Evolutionary conservation across 2,888 invertebrate genomes (phyloP).

Genomic region (Tenthredo livida): DNA sequence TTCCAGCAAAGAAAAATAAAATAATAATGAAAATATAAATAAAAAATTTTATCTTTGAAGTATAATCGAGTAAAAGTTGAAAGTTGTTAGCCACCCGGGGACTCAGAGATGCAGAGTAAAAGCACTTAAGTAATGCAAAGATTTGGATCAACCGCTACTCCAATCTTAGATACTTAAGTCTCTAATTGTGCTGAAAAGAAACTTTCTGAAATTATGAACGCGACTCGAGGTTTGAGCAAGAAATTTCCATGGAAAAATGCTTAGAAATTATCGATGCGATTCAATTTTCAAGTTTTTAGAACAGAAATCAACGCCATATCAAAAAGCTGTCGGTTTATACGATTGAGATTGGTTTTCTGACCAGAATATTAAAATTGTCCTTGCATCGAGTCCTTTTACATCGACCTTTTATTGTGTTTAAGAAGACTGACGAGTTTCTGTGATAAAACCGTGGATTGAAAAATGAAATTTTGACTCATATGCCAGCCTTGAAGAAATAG

Average conservation of each 20-base stretch:
- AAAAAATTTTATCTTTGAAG: background rate
- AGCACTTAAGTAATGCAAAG: background rate
- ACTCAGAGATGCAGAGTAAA: too few species aligned
- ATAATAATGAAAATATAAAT: background rate
- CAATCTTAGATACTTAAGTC: background rate
- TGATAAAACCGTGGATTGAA: too few species aligned
- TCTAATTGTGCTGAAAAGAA: background rate
- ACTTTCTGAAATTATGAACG: background rate
- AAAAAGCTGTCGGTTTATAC: too few species aligned
- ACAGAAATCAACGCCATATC: too few species aligned
- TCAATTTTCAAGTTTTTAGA: too few species aligned
- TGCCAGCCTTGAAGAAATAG: background rate
- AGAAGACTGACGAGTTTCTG: background rate
- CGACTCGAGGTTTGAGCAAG: background rate
- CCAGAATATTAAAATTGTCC: background rate
- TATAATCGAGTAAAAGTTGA: background rate
- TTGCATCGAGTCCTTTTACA: background rate
- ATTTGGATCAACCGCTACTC: background rate
- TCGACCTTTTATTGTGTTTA: background rate
- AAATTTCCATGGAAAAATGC: background rate
- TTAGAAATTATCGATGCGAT: background rate
- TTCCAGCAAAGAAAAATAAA: background rate
- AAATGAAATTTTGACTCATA: background rate
- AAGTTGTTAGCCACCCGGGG: background rate
- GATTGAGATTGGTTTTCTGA: too few species aligned